phyloP scores from a whole-genome alignment of 2,797 vertebrate genomes.

The Ibycter americanus region DNA sequence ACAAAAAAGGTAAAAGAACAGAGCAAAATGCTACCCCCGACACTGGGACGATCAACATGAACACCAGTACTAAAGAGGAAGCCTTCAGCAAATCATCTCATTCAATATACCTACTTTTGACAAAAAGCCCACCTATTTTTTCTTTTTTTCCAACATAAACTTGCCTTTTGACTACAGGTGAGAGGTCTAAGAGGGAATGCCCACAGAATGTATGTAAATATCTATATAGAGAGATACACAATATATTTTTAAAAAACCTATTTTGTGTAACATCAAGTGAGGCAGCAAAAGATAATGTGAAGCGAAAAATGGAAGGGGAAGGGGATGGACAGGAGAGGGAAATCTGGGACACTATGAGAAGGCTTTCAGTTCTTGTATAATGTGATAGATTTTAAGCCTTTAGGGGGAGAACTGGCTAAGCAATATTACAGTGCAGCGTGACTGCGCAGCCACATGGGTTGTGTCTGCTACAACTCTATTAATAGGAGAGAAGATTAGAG shows the following conservation, averaged over 20 bases:
- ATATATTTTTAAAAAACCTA: background rate
- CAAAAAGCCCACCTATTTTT: background rate
- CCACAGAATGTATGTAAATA: background rate
- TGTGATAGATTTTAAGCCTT: constrained; percentile 10
- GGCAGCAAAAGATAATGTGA: background rate
- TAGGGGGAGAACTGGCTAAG: constrained; percentile 25
- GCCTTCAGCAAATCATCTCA: background rate
- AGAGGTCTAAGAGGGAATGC: background rate
- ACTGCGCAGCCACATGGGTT: constrained; percentile 32
- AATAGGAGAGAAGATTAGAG: constrained; percentile 15
- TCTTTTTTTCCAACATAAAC: background rate
- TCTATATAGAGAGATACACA: background rate
- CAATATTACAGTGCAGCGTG: constrained; percentile 5
- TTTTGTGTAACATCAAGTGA: background rate
- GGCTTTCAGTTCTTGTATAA: constrained; percentile 23
- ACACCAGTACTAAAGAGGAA: background rate
- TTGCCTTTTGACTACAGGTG: background rate
- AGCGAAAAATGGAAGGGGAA: background rate
- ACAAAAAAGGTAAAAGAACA: background rate
- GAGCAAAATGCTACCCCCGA: background rate
- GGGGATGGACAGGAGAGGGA: background rate
- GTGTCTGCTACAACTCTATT: constrained; percentile 28
- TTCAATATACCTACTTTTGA: background rate
- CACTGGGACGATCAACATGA: accelerated
- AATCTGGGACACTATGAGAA: constrained; percentile 29